These are phyloP conservation scores for Caenorhabditis macrosperma DNA, from an alignment of 2,888 invertebrate species.

Conservation along the genomic window DNA sequence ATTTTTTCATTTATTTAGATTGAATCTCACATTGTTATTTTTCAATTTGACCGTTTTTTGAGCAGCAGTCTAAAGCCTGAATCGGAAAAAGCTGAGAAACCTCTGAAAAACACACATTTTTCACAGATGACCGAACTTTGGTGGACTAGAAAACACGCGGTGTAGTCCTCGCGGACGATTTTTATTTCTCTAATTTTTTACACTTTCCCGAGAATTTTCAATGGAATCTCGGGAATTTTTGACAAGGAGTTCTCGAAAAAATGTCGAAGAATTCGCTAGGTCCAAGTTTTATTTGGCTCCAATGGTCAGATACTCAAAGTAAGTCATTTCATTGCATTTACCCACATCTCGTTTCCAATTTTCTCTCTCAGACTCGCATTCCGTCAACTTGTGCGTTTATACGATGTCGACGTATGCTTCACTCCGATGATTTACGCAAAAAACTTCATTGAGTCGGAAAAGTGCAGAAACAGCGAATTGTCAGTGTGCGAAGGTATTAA, in stretches of 20 bases:
- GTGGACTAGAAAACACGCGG: constrained; percentile 7
- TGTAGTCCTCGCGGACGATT: constrained; percentile 16
- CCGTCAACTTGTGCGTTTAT: constrained; percentile 86
- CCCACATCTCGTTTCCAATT: not conserved
- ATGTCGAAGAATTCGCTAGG: constrained; percentile 13
- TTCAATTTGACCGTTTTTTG: no score
- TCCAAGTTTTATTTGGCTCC: constrained; percentile 85
- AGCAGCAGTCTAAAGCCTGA: no score
- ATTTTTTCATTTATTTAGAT: no score
- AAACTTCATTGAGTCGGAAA: constrained; percentile 91
- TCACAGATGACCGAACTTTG: not conserved
- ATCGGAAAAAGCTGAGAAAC: no score
- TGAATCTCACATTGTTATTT: no score
- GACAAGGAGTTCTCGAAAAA: not conserved
- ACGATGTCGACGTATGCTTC: constrained; percentile 91
- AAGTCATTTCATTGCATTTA: constrained; percentile 74
- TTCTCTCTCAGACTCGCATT: constrained; percentile 85
- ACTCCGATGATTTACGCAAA: constrained; percentile 97
- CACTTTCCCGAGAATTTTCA: not conserved
- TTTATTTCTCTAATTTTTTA: not conserved
- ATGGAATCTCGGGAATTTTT: not conserved
- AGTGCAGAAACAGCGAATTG: constrained; percentile 86
- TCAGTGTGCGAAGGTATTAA: constrained; percentile 81
- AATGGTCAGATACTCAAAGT: constrained; percentile 95
- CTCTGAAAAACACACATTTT: no score